Percentiles rank a stretch among this genome's conserved stretches.
phyloP scores from a whole-genome alignment of 30 jellyfish, hydroid and myxozoan species.

The Pseudorhiza aurosa region DNA sequence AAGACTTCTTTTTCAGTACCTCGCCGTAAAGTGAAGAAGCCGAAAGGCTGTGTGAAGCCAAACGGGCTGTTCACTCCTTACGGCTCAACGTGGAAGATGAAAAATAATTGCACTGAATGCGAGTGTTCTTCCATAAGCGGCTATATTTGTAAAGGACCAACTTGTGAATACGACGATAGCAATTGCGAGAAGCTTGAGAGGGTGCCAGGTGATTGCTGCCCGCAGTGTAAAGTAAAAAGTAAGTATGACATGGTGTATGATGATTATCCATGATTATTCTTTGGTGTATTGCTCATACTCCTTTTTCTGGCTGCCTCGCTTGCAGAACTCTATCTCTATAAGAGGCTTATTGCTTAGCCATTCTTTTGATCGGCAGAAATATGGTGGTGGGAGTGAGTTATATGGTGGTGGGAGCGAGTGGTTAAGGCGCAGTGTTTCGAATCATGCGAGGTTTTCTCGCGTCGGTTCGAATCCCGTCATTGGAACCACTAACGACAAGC shows the following conservation, averaged over 20 bases:
- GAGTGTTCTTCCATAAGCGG: slow-evolving; percentile 29
- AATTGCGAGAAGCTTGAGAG: slow-evolving; percentile 33
- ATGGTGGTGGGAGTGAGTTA: no score
- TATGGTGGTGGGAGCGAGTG: no score
- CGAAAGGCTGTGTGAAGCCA: slow-evolving; percentile 45
- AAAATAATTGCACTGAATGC: slow-evolving; percentile 46
- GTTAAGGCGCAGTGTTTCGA: no score
- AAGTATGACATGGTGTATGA: not conserved
- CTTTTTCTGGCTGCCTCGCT: no score
- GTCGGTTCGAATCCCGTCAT: no score
- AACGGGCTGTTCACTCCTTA: slow-evolving; percentile 19
- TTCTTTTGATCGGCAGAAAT: no score
- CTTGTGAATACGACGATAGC: not conserved
- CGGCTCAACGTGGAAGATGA: slow-evolving; percentile 29
- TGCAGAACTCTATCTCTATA: no score
- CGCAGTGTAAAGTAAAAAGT: slow-evolving; percentile 48
- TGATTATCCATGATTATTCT: no score
- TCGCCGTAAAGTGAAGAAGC: not conserved
- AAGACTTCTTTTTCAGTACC: slow-evolving; percentile 16
- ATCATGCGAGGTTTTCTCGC: no score
- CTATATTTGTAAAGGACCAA: slow-evolving; percentile 25
- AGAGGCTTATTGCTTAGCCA: no score
- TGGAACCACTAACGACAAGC: no score
- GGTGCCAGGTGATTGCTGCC: slow-evolving; percentile 72
- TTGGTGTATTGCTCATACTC: no score